These are phyloP conservation scores for Hypotaenidia philippensis DNA, from an alignment of 2,797 vertebrate genomes.

Conservation along the genomic window DNA sequence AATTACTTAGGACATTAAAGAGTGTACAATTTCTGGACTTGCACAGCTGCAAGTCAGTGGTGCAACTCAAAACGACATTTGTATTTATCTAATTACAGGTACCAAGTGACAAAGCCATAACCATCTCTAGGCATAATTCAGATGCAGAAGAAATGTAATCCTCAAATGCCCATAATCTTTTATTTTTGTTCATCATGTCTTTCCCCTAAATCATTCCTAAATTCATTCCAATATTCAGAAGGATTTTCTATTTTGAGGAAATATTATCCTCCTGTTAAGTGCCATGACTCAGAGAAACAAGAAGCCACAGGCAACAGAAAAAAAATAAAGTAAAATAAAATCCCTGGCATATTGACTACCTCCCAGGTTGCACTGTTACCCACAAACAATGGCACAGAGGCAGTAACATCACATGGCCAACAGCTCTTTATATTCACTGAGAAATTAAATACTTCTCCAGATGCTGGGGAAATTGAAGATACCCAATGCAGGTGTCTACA, in stretches of 20 bases:
- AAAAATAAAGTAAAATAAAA: not conserved
- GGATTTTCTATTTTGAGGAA: constrained; percentile 20
- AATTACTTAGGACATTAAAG: not conserved
- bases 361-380: not conserved
- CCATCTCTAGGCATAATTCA: not conserved
- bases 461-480: not conserved
- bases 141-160: not conserved
- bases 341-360: not conserved
- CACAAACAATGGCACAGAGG: not conserved
- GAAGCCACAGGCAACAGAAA: not conserved
- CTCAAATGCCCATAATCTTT: not conserved
- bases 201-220: not conserved
- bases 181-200: not conserved
- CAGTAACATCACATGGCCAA: not conserved
- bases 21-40: not conserved
- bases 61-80: not conserved
- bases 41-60: not conserved
- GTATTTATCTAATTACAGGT: not conserved
- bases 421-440: not conserved
- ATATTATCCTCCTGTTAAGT: not conserved
- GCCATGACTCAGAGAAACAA: constrained; percentile 9
- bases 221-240: not conserved
- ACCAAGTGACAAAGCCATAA: not conserved
- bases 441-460: not conserved
- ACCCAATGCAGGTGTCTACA: not conserved